A percentile compares a stretch with the other conserved stretches of the same genome.
Conservation (phyloP, 2,888 invertebrate species). For the Liposcelis brunnea region DNA sequence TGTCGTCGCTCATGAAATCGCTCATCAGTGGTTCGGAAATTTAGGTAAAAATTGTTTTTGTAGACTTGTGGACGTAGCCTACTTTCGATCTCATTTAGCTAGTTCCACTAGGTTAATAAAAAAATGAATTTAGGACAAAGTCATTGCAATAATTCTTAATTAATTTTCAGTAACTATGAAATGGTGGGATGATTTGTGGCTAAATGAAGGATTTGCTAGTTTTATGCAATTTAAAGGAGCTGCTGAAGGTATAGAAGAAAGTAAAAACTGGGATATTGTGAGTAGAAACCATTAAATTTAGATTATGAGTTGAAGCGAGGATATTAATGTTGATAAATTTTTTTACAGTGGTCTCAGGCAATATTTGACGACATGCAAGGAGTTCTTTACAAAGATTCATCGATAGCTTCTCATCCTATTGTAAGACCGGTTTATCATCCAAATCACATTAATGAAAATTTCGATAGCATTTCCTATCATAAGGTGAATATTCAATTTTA, state of each 20-base stretch:
- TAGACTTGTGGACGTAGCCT: slow-evolving; percentile 5
- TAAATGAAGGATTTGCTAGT: slow-evolving; percentile 85
- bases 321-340: slow-evolving; percentile 8
- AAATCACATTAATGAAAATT: slow-evolving; percentile 78
- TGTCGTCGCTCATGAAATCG: slow-evolving; percentile 82
- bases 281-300: slow-evolving; percentile 16
- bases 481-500: slow-evolving; percentile 40
- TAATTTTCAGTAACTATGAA: slow-evolving; percentile 61
- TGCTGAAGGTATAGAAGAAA: slow-evolving; percentile 30
- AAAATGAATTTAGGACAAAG: no score
- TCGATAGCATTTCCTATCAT: slow-evolving; percentile 78
- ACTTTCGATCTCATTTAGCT: no score
- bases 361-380: slow-evolving; percentile 49
- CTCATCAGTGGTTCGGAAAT: slow-evolving; percentile 91
- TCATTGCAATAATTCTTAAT: slow-evolving; percentile 5
- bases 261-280: slow-evolving; percentile 71
- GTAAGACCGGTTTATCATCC: slow-evolving; percentile 70
- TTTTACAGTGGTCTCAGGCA: slow-evolving; percentile 57
- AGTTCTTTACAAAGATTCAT: slow-evolving; percentile 58
- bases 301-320: not conserved
- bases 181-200: slow-evolving; percentile 88
- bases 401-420: slow-evolving; percentile 76
- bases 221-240: slow-evolving; percentile 74
- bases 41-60: no score
- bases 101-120: no score